A percentile compares a stretch with the other conserved stretches of the same genome.
These are phyloP conservation scores for Aplocera efformata DNA, from an alignment of 2,888 invertebrate genomes.

Conservation along the genomic window DNA sequence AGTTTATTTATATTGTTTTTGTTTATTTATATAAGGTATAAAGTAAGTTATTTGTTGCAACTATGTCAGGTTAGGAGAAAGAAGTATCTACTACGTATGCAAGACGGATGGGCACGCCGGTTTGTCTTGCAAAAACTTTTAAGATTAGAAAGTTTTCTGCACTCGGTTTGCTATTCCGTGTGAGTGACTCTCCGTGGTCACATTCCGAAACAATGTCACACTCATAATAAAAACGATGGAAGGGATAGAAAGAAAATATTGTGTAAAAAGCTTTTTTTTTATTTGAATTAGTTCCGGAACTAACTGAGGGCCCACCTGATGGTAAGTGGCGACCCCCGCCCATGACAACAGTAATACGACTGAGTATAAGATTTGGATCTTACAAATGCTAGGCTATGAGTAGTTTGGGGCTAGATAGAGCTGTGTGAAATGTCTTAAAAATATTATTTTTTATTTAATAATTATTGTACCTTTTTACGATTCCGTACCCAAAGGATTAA, in stretches of 20 bases:
- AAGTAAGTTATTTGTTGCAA: conserved; percentile 11
- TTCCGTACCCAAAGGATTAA: too few relatives aligned
- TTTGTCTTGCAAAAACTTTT: conserved; percentile 50
- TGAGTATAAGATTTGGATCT: too few relatives aligned
- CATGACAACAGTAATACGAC: too few relatives aligned
- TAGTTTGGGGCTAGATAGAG: too few relatives aligned
- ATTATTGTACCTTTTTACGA: too few relatives aligned
- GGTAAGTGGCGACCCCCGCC: too few relatives aligned
- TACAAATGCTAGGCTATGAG: too few relatives aligned
- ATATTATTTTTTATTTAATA: too few relatives aligned
- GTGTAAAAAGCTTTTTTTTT: conserved; percentile 26
- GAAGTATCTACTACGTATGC: conserved; percentile 34
- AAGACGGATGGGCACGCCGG: conserved; percentile 43
- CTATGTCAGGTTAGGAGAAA: conserved; percentile 23
- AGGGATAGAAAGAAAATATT: background rate
- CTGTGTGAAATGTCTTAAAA: too few relatives aligned
- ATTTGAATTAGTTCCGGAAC: conserved; percentile 5
- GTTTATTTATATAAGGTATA: too few relatives aligned
- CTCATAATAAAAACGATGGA: conserved; percentile 35
- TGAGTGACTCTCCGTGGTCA: conserved; percentile 40
- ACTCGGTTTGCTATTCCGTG: conserved; percentile 33
- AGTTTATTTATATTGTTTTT: too few relatives aligned
- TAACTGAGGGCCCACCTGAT: background rate
- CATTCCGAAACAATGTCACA: conserved; percentile 42
- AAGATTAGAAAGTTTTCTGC: conserved; percentile 60